Evolutionary conservation across 2,888 invertebrate species (phyloP).

Genomic region (Torymus texanus): DNA sequence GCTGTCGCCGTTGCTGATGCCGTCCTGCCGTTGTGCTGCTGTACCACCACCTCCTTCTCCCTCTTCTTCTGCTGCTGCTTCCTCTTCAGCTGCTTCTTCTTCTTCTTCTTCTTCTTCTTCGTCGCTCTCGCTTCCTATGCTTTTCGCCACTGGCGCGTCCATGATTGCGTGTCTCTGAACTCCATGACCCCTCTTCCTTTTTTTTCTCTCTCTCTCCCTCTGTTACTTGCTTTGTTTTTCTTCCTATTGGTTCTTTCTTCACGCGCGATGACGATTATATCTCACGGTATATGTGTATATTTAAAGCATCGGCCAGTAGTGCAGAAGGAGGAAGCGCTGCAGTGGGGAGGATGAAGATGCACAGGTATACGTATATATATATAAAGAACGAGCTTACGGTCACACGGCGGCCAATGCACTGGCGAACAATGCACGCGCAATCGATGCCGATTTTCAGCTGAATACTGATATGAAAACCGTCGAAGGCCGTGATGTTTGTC

Average conservation of each 20-base stretch:
- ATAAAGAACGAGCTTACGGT: background rate
- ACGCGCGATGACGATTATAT: no score
- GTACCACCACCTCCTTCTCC: background rate
- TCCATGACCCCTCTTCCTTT: slow-evolving; percentile 1
- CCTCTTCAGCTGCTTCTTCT: no score
- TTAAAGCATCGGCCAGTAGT: no score
- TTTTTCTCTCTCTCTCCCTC: background rate
- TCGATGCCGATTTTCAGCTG: slow-evolving; percentile 32
- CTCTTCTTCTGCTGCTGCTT: background rate
- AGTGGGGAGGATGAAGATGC: background rate
- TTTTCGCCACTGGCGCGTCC: background rate
- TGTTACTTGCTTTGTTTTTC: background rate
- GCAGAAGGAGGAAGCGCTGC: no score
- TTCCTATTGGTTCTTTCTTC: no score
- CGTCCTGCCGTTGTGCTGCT: background rate
- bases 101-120: slow-evolving; percentile 15
- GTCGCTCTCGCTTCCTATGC: no score
- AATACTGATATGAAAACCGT: background rate
- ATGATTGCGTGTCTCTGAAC: background rate
- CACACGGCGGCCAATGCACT: slow-evolving; percentile 48
- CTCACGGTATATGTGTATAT: no score
- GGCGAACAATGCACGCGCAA: slow-evolving; percentile 28
- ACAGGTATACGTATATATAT: background rate
- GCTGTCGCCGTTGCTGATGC: background rate
- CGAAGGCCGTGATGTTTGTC: background rate